Percentiles rank a stretch among this genome's conserved stretches.
phyloP scores from a whole-genome alignment of 2,797 vertebrate species.

The Propithecus perrieri region DNA sequence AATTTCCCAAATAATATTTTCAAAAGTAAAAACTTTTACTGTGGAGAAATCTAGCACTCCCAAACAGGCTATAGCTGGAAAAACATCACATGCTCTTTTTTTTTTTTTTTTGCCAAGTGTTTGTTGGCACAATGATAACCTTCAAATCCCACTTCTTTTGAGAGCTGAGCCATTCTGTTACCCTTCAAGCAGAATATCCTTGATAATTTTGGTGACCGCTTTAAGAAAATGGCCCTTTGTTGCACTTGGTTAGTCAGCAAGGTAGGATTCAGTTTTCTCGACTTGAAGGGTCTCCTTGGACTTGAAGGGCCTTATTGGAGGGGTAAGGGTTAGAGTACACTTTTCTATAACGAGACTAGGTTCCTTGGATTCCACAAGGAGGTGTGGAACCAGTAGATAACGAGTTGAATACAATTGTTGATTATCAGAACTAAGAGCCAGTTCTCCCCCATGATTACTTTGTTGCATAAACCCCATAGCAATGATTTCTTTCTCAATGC shows the following conservation, averaged over 20 bases:
- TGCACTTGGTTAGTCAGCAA: not conserved
- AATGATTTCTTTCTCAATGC: not conserved
- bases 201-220: not conserved
- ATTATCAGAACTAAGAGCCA: slow-evolving; percentile 10
- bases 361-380: not conserved
- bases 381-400: not conserved
- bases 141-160: not conserved
- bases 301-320: not conserved
- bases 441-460: not conserved
- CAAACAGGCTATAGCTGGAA: not conserved
- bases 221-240: not conserved
- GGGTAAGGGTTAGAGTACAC: not conserved
- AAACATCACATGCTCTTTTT: not conserved
- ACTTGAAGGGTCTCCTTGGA: not conserved
- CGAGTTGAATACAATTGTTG: not conserved
- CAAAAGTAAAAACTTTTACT: not conserved
- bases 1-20: not conserved
- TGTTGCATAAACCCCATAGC: not conserved
- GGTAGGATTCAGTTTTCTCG: not conserved
- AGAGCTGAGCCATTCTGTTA: not conserved
- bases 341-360: not conserved
- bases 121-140: not conserved
- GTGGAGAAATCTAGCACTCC: not conserved
- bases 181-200: not conserved
- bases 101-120: not conserved